Evolutionary conservation across 2,888 invertebrate species (phyloP).

Genomic region (Mythimna albipuncta): DNA sequence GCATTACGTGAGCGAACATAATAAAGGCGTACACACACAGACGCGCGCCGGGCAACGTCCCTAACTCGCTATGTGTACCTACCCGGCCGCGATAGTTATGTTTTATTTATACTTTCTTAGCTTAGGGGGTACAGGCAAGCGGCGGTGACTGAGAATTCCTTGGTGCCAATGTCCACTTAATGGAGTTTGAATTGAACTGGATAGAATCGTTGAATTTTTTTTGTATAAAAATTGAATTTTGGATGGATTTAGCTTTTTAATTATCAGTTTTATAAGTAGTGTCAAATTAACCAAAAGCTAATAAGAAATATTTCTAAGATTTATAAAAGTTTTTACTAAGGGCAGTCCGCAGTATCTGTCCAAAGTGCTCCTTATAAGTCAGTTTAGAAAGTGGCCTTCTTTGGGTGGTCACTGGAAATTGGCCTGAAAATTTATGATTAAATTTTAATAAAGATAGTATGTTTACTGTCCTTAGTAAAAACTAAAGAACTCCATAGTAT

Average conservation of each 20-base stretch:
- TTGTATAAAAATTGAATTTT: conserved; percentile 36
- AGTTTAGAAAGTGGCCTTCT: no score
- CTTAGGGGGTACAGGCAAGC: conserved; percentile 72
- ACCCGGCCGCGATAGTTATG: conserved; percentile 81
- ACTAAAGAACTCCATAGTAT: no score
- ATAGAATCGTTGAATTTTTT: conserved; percentile 45
- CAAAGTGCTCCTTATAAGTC: no score
- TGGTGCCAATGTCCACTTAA: conserved; percentile 58
- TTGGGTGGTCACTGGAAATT: no score
- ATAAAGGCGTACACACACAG: conserved; percentile 77
- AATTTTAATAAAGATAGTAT: no score
- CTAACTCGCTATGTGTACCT: conserved; percentile 76
- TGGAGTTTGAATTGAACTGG: conserved; percentile 47
- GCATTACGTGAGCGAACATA: conserved; percentile 80
- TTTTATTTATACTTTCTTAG: conserved; percentile 90
- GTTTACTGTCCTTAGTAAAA: no score
- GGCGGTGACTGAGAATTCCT: conserved; percentile 73
- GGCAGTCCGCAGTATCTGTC: no score
- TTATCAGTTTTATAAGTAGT: not conserved
- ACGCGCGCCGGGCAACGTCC: conserved; percentile 85
- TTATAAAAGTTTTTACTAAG: no score
- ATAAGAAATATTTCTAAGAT: no score
- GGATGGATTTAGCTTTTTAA: conserved; percentile 2
- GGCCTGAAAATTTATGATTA: no score
- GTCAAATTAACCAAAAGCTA: no score